Evolutionary conservation across 2,113 vertebrate species (phyloP), one percentile per base, ranked within the genome.

Genomic region (Petroica traversi): DNA sequence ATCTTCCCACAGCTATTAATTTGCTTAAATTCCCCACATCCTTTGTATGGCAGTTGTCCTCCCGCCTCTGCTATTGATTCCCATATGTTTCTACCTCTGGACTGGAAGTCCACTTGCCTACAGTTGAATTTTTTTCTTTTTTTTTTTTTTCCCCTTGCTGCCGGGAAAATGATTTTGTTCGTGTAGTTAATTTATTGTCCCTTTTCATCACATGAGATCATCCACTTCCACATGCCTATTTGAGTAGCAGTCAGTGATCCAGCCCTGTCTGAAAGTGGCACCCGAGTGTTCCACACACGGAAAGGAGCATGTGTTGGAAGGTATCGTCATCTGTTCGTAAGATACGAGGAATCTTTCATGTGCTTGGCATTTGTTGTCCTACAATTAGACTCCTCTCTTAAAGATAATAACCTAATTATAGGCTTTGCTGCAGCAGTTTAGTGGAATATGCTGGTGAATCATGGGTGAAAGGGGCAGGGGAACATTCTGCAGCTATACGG

Each of bases 1-100:
- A 96, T 97, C 96, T 97, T 95, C 89, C 95, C 94, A 96, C 91
- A 97, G 74, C 96, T 96, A 79, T 96, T 96, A 89, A 88, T 94
- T 93, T 95, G 62, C 83, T 51, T 77, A 78, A 94, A 89, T 79
- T 91, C 79, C 67, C 91, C 1, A 2, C 59, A 89, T 96, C 91
- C 83, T 96, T 97, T 94, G 93, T 93, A 81, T 71, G 83, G 89
- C 81, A 81, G 67, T 85, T 72, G 93, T 96, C 62, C 71, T 94
- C 83, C 93, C 6, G 2, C 81, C 81, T 96, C 85, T 89, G 91
- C 71, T 96, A 19, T 89, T 71, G 78, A 93, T 85, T 97, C 64
- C 93, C 93, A 81, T 85, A 77, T 97, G 96, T 93, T 92, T 84
- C 23, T 88, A 92, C 85, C 73, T 93, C 83, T 85, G 88, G 18